Percentiles rank a stretch among this genome's conserved stretches.
Evolutionary conservation across 1,140 invertebrate species (phyloP).

Genomic region (Cherax destructor): DNA sequence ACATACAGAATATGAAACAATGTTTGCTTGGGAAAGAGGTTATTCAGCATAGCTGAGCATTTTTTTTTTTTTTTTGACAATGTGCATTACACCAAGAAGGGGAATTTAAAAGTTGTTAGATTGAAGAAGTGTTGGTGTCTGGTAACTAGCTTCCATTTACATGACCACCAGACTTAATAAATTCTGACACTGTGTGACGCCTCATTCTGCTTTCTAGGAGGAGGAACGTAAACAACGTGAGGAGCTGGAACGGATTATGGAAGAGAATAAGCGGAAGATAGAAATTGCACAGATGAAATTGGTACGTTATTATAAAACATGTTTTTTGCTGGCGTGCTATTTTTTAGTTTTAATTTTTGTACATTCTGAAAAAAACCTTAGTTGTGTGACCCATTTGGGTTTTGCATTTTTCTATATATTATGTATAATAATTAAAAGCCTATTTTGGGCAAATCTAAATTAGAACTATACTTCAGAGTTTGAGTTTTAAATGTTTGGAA

Average conservation of each 20-base stretch:
- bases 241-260: slow-evolving; percentile 96
- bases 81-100: too few relatives aligned
- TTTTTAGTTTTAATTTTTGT: background rate
- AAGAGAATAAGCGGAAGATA: slow-evolving; percentile 98
- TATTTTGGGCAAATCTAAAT: too few relatives aligned
- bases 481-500: too few relatives aligned
- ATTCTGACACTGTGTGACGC: slow-evolving; percentile 37
- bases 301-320: slow-evolving; percentile 80
- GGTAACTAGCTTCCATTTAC: slow-evolving; percentile 48
- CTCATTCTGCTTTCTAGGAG: slow-evolving; percentile 82
- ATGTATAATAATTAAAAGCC: too few relatives aligned
- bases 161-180: background rate
- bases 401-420: too few relatives aligned
- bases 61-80: too few relatives aligned
- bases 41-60: too few relatives aligned
- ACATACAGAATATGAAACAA: background rate
- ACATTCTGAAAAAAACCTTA: background rate
- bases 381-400: too few relatives aligned
- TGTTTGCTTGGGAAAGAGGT: too few relatives aligned
- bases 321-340: background rate
- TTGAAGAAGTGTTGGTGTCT: slow-evolving; percentile 55
- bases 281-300: slow-evolving; percentile 97
- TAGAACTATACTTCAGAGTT: too few relatives aligned
- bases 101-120: too few relatives aligned
- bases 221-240: slow-evolving; percentile 95